These are phyloP conservation scores for Astyanax mexicanus DNA, from an alignment of 2,797 vertebrate genomes.

Conservation along the genomic window DNA sequence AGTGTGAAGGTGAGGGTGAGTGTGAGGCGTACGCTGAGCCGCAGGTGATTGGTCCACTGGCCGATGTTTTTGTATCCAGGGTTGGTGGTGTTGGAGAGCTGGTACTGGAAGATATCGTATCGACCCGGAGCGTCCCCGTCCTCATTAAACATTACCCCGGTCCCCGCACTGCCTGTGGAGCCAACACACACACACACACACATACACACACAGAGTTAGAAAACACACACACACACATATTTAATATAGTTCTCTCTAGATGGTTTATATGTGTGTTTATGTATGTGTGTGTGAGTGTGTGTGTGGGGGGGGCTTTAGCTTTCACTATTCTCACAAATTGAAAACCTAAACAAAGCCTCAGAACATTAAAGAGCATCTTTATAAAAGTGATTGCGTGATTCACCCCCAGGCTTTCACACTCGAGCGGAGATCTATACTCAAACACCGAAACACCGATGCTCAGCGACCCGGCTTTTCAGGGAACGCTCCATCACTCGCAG, in stretches of 20 bases:
- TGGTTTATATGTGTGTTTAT: too few species aligned
- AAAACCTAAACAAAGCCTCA: neutral
- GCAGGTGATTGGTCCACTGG: conserved; percentile 89
- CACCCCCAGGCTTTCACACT: conserved; percentile 67
- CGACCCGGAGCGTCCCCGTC: conserved; percentile 90
- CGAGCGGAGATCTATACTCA: conserved; percentile 66
- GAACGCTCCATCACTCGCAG: conserved; percentile 57
- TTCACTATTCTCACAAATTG: neutral
- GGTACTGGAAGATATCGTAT: conserved; percentile 95
- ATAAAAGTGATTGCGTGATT: conserved; percentile 72
- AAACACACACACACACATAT: conserved; percentile 21
- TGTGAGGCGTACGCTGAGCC: conserved; percentile 87
- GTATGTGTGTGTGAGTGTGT: too few species aligned
- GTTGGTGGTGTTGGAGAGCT: conserved; percentile 81
- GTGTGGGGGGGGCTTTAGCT: too few species aligned
- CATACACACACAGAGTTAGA: neutral
- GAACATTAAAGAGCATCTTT: conserved; percentile 30
- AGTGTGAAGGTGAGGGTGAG: too few species aligned
- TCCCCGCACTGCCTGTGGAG: conserved; percentile 87
- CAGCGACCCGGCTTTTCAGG: conserved; percentile 73
- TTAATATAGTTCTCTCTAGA: too few species aligned
- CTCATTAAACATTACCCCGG: conserved; percentile 91
- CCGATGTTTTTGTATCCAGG: conserved; percentile 85
- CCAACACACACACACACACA: conserved; percentile 6
- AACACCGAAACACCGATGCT: too few species aligned